Percentiles rank a stretch among this genome's conserved stretches.
These are phyloP conservation scores for Metacarcinus magister DNA, from an alignment of 2,888 invertebrate genomes.

Conservation along the genomic window DNA sequence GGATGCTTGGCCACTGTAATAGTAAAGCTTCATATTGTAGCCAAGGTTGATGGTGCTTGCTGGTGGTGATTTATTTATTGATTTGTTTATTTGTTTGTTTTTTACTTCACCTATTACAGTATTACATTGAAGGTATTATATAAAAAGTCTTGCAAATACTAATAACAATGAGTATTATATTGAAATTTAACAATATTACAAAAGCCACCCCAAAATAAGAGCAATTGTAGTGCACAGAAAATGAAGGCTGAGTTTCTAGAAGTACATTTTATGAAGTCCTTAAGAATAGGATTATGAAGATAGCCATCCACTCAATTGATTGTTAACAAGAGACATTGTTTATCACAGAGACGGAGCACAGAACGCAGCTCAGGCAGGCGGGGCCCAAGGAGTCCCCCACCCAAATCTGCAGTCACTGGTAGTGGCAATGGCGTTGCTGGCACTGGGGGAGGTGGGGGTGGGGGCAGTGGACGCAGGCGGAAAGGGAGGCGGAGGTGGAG, in stretches of 20 bases:
- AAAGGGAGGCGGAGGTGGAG: constrained; percentile 47
- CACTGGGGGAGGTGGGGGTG: constrained; percentile 42
- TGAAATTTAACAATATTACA: constrained; percentile 29
- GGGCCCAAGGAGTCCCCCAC: constrained; percentile 76
- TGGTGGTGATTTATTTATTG: not conserved
- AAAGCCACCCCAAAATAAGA: not conserved
- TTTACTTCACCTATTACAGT: not conserved
- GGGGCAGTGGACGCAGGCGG: constrained; percentile 49
- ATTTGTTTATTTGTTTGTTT: not conserved
- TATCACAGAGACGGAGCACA: constrained; percentile 74
- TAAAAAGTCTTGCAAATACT: not conserved
- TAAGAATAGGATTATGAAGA: not conserved
- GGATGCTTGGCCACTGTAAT: not conserved
- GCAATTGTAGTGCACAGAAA: not conserved
- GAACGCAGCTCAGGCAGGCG: constrained; percentile 65
- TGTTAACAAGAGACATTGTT: constrained; percentile 10
- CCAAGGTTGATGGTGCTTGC: not conserved
- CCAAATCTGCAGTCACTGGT: constrained; percentile 30
- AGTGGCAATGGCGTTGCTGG: constrained; percentile 65
- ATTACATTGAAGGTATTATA: not conserved
- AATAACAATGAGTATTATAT: not conserved
- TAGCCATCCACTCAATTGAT: not conserved
- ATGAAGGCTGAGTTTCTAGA: not conserved
- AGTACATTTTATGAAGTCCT: not conserved
- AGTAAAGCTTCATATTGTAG: not conserved